Base-by-base conservation (phyloP, 2,797 vertebrate species). In the Ceyx erithaca region DNA sequence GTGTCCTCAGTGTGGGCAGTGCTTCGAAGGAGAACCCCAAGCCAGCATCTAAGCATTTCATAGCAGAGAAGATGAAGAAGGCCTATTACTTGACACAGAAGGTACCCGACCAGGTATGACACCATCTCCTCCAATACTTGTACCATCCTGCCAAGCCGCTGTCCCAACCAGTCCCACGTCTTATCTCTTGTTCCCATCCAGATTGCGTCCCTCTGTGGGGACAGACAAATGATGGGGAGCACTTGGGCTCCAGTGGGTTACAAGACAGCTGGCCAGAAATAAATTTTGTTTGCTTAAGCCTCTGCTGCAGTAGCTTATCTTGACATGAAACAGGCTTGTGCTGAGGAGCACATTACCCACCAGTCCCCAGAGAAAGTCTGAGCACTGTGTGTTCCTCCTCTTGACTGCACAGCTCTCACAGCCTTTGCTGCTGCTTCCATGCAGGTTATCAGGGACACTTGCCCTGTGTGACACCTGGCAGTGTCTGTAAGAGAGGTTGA, bases 21-120 rank as follows among this genome's bases (percentile, higher is more conserved):
- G 95, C 94, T 22, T 94, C 57, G 68, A 97, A 94, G 83, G 98
- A 98, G 66, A 98, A 96, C 85, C 87, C 82, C 79, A 98, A 79
- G 80, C 61, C 94, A 64, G 31, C 90, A 45, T 52, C 96, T 9
- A 98, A 99, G 22, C 80, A 98, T 89, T 97, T 98, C 22, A 92
- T 96, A 72, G 98, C 99, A 69, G 99, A 99, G 97, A 99, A 98
- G 95, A 97, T 99, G 91, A 99, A 99, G 97, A 98, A 98, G 75
- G 98, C 98, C 9, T 99, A 98, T 97, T 99, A 98, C 90, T 94
- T 99, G 88, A 97, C 97, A 5, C 98, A 98, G 87, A 98, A 98
- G 85, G 96, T 96, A 49, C 96, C 98, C 25, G 98, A 99, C 80
- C 98, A 98, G 98, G 99, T 99, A 98, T n/a, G 85, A 80, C 62